A percentile compares a stretch with the other conserved stretches of the same genome.
Conservation (phyloP, 2,888 invertebrate species). For the Gastracanthus pulcherrimus region DNA sequence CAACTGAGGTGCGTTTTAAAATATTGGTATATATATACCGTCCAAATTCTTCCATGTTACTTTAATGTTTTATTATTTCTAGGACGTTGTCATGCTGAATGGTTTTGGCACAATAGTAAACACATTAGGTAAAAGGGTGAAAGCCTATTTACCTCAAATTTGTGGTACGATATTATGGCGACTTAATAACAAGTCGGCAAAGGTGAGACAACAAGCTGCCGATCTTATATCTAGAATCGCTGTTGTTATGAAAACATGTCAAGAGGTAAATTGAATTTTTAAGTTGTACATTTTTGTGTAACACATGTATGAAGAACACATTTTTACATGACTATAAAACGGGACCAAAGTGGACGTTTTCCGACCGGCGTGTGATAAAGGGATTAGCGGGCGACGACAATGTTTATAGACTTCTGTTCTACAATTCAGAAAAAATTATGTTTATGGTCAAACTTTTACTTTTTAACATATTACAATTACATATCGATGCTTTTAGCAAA, state of each 20-base stretch:
- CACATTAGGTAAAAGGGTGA: conserved; percentile 97
- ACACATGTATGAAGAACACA: too few species aligned
- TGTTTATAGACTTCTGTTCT: too few species aligned
- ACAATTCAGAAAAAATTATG: too few species aligned
- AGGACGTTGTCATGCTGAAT: conserved; percentile 99
- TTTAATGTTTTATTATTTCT: conserved; percentile 61
- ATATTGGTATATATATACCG: background rate
- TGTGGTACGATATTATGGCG: conserved; percentile 99
- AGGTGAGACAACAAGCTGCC: conserved; percentile 99
- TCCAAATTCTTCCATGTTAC: background rate
- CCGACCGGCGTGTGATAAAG: too few species aligned
- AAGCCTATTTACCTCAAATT: conserved; percentile 99
- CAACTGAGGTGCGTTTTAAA: conserved; percentile 87
- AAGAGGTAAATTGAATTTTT: conserved; percentile 91
- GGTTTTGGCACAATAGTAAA: conserved; percentile 99
- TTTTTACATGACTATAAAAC: too few species aligned
- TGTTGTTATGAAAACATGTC: conserved; percentile 99
- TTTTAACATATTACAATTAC: too few species aligned
- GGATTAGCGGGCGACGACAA: too few species aligned
- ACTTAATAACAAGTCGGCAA: conserved; percentile 99
- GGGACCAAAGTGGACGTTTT: too few species aligned
- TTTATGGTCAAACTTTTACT: background rate
- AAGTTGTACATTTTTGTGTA: too few species aligned
- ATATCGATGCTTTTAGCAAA: too few species aligned
- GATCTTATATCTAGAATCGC: conserved; percentile 99